A percentile compares a stretch with the other conserved stretches of the same genome.
These are phyloP conservation scores for Chirona hameri DNA, from an alignment of 2,888 invertebrate genomes.

Conservation along the genomic window DNA sequence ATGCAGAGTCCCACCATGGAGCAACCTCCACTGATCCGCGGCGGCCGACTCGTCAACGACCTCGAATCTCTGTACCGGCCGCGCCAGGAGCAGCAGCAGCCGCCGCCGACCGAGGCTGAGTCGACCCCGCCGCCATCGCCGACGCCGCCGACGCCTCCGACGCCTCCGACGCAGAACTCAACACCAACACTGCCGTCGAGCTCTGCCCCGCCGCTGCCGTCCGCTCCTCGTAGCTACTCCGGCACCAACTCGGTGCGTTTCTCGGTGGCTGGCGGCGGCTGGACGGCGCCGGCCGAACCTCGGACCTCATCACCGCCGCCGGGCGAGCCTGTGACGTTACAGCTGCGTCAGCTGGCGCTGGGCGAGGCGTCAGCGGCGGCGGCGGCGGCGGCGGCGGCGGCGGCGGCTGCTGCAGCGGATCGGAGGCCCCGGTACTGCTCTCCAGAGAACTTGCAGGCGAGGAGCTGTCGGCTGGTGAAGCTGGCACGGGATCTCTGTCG, in stretches of 20 bases:
- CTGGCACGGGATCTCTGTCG: not conserved
- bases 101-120: not conserved
- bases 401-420: not conserved
- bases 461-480: conserved; percentile 37
- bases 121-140: not conserved
- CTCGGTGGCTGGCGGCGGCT: not conserved
- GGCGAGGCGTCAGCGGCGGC: not conserved
- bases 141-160: not conserved
- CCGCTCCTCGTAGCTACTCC: not conserved
- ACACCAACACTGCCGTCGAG: too few species aligned
- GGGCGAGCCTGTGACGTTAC: not conserved
- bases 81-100: not conserved
- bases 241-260: not conserved
- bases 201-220: too few species aligned
- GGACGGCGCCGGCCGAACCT: not conserved
- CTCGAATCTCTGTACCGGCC: not conserved
- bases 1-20: conserved; percentile 12
- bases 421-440: conserved; percentile 32
- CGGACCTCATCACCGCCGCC: not conserved
- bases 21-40: not conserved
- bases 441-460: conserved; percentile 36
- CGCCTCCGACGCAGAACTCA: too few species aligned
- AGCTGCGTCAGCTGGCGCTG: not conserved
- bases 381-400: not conserved
- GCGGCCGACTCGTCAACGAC: not conserved